These are phyloP conservation scores for Pristionchus entomophagus DNA, from an alignment of 2,888 invertebrate species.

Conservation along the genomic window DNA sequence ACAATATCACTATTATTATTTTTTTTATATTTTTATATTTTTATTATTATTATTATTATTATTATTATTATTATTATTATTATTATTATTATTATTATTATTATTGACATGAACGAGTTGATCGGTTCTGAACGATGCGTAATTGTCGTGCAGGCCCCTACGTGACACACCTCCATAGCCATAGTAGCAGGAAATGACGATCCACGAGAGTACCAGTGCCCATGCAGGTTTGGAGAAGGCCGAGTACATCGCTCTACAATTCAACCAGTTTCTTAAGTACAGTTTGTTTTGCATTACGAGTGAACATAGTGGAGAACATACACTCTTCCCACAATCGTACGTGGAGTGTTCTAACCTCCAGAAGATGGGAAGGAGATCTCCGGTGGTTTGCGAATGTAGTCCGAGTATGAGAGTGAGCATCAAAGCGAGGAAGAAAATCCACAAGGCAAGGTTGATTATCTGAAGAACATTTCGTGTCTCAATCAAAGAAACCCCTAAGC, in stretches of 20 bases:
- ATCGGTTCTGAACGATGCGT: slow-evolving; percentile 48
- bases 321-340: no score
- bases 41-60: no score
- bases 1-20: no score
- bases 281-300: no score
- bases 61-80: no score
- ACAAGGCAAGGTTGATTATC: slow-evolving; percentile 42
- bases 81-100: no score
- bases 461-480: not conserved
- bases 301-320: no score
- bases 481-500: no score
- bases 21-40: no score
- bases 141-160: not conserved
- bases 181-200: slow-evolving; percentile 57
- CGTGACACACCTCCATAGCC: slow-evolving; percentile 59
- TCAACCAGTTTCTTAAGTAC: not conserved
- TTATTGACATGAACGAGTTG: no score
- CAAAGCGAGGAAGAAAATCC: slow-evolving; percentile 37
- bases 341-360: not conserved
- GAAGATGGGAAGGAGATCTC: not conserved
- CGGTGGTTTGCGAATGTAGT: slow-evolving; percentile 26
- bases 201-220: slow-evolving; percentile 54
- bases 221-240: slow-evolving; percentile 53
- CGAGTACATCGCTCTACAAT: slow-evolving; percentile 52
- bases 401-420: slow-evolving; percentile 43